phyloP scores from a whole-genome alignment of 2,888 invertebrate genomes.

The Drosophila hamatofila region DNA sequence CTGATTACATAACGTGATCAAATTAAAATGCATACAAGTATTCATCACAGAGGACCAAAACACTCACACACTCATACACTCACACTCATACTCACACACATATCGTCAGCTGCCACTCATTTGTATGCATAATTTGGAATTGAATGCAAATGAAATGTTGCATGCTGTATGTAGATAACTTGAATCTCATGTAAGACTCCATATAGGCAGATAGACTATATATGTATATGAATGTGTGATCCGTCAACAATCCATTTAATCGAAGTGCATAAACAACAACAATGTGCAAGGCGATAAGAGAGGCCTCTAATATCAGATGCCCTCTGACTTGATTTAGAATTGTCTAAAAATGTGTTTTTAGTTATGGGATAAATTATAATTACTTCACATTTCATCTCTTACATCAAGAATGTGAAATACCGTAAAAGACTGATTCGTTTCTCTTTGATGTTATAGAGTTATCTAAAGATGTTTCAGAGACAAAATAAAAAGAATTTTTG shows the following conservation, averaged over 20 bases:
- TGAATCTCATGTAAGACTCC: not conserved
- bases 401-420: too few species aligned
- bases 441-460: too few species aligned
- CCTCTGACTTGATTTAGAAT: too few species aligned
- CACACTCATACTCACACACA: not conserved
- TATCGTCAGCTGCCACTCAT: conserved; percentile 1
- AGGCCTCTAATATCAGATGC: not conserved
- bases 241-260: not conserved
- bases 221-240: not conserved
- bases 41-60: conserved; percentile 28
- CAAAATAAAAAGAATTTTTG: too few species aligned
- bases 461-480: too few species aligned
- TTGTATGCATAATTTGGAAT: conserved; percentile 12
- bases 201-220: not conserved
- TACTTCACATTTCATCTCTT: too few species aligned
- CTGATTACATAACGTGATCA: conserved; percentile 77
- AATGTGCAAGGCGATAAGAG: not conserved
- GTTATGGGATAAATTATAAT: too few species aligned
- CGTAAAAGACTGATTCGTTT: too few species aligned
- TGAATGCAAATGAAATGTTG: conserved; percentile 18
- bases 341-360: too few species aligned
- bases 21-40: conserved; percentile 68
- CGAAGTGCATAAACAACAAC: not conserved
- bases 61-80: conserved; percentile 2
- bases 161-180: not conserved